Evolutionary conservation across 2,113 vertebrate genomes (phyloP), one percentile per base, ranked within the genome.

Genomic region (Myxocyprinus asiaticus): DNA sequence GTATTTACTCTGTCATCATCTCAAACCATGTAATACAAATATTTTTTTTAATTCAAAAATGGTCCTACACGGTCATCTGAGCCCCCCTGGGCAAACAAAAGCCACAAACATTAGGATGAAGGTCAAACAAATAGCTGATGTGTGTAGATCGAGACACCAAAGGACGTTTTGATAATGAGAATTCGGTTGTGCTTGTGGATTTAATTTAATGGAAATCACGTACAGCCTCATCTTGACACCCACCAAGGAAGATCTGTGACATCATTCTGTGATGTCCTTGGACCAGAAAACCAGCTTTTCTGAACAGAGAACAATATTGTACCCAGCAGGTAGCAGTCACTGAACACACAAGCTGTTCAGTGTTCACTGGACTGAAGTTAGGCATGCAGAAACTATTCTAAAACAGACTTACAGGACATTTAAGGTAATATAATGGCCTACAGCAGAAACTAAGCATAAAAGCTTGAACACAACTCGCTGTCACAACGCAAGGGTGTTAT

Each of bases 261-360:
- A 77, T 74, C 69, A 71, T 50, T 81, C 51, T 33, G 76, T 76
- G 48, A 83, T 33, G 85, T 84, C 88, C 88, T 89, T 89, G 87
- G 51, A 78, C 44, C 59, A 85, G 67, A 87, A 74, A 83, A 79
- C 68, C 79, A 47, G 77, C 76, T 74, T 83, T 65, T 14, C 64
- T 55, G 50, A 81, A 72, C 73, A 11, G 12, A 79, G 63, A 82
- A 78, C 70, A 84, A 80, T 84, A 84, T 76, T 84, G 78, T 67
- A 80, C 81, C 47, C 74, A 12, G 61, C 75, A 84, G 70, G 82
- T 33, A 79, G 77, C 69, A 67, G 61, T 58, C 42, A 4, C 44
- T 22, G 43, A 67, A 81, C 22, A 67, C 9, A 69, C 64, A 76
- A 76, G 74, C 74, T 76, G 74, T 65, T 76, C 48, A 15, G 12